Base-by-base conservation (phyloP, 2,797 vertebrate genomes). In the Hyperoplus lanceolatus region DNA sequence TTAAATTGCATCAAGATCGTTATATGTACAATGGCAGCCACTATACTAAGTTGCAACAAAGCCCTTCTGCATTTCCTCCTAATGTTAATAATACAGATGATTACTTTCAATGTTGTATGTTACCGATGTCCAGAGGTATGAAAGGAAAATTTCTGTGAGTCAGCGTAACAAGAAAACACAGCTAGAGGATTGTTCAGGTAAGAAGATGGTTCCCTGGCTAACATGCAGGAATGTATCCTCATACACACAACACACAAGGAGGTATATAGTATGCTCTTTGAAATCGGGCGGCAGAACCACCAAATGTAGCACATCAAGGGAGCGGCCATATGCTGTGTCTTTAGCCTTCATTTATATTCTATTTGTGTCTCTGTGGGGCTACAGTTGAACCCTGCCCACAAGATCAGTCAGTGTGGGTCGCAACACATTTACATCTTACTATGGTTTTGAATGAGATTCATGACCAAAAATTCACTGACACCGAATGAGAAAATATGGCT, bases 331-430 rank as follows among this genome's bases (percentile, higher is more conserved):
- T 94, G 92, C 87, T 88, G 85, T 67, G 71, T 91, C 89, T 89
- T 92, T 88, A 91, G 87, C 83, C 83, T 89, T 92, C 81, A 90
- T 93, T 93, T 90, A 86, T 79, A 93, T 92, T 93, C 86, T 74
- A 73, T 85, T 81, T 85, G 88, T 72, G 85, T 92, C 82, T 90
- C 88, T 57, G 64, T 71, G 82, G 86, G 90, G 83, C 82, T 83
- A 84, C 83, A 60, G 62, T 84, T 79, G 80, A 89, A 89, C 76
- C 81, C 79, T 73, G 70, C 81, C 70, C 70, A 87, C 85, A 51
- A 59, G 66, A 81, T 79, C 77, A 51, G 69, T 73, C 73, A 59
- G 69, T 53, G 69, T 29, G 67, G 69, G 67, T 73, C 36, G 67
- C 77, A 59, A 41, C 53, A 62, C 62, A 75, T 80, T 85, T 73